Evolutionary conservation across 2,797 vertebrate species (phyloP).

Genomic region (Thalassophryne amazonica): DNA sequence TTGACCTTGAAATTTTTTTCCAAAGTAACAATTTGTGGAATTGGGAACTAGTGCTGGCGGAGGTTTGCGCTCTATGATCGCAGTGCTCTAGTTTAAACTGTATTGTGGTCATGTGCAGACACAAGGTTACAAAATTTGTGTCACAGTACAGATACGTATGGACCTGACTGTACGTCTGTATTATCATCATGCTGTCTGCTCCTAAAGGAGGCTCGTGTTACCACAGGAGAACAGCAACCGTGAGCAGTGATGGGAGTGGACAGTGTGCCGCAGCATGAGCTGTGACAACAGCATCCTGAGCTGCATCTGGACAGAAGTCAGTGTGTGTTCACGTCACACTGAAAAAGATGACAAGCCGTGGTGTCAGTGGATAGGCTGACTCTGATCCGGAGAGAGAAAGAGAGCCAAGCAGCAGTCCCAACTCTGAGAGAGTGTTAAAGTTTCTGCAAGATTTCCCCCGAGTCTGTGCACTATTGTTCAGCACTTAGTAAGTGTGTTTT

Average conservation of each 20-base stretch:
- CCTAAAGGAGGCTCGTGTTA: constrained; percentile 6
- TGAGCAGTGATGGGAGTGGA: constrained; percentile 45
- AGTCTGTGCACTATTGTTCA: constrained; percentile 15
- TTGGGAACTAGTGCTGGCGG: too few species aligned
- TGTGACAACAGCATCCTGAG: constrained; percentile 35
- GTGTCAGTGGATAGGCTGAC: constrained; percentile 13
- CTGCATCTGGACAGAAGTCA: constrained; percentile 50
- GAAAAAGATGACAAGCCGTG: constrained; percentile 26
- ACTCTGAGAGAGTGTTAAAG: constrained; percentile 6
- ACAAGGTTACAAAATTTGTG: too few species aligned
- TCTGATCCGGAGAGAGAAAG: constrained; percentile 17
- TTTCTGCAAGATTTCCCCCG: constrained; percentile 3
- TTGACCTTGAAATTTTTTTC: too few species aligned
- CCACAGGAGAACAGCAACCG: neutral
- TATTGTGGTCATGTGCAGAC: too few species aligned
- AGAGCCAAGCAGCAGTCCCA: too few species aligned
- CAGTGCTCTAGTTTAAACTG: too few species aligned
- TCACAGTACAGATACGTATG: too few species aligned
- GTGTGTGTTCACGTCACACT: constrained; percentile 34
- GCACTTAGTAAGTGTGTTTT: neutral
- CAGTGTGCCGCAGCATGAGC: constrained; percentile 32
- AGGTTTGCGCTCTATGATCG: too few species aligned
- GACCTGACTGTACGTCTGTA: too few species aligned
- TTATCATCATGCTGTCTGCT: neutral
- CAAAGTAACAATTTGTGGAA: too few species aligned